Conservation (phyloP, 2,797 vertebrate species). For the Sebastes jordani region DNA sequence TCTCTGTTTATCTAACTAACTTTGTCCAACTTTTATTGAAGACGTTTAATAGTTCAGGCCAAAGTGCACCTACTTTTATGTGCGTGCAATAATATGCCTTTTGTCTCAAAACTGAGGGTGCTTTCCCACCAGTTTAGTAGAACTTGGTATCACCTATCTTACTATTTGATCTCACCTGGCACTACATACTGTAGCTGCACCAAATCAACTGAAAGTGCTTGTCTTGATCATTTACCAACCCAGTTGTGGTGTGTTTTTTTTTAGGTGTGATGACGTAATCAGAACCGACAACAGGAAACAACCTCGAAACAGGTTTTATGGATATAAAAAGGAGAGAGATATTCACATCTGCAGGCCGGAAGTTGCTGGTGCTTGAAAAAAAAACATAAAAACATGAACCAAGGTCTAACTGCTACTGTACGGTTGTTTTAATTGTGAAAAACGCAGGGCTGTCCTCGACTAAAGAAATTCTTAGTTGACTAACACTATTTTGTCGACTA, state of each 20-base stretch:
- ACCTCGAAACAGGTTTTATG: background rate
- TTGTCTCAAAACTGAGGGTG: background rate
- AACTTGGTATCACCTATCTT: too few relatives aligned
- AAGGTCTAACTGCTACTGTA: background rate
- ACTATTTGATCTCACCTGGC: background rate
- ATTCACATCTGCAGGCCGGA: background rate
- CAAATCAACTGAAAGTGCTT: background rate
- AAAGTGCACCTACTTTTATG: background rate
- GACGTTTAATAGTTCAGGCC: background rate
- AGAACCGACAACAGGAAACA: slow-evolving; percentile 10
- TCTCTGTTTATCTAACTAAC: background rate
- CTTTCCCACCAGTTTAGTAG: background rate
- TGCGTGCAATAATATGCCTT: background rate
- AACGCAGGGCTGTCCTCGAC: too few relatives aligned
- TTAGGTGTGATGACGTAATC: background rate
- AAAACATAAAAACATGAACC: background rate
- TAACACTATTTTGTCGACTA: too few relatives aligned
- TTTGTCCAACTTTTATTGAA: background rate
- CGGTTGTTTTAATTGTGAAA: background rate
- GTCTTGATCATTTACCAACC: background rate
- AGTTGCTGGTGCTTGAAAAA: background rate
- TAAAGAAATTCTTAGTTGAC: too few relatives aligned
- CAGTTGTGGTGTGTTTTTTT: background rate
- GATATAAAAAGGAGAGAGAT: background rate
- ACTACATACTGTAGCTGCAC: background rate